These are phyloP conservation scores for Crematogaster levior DNA, from an alignment of 2,888 invertebrate genomes.

Conservation along the genomic window DNA sequence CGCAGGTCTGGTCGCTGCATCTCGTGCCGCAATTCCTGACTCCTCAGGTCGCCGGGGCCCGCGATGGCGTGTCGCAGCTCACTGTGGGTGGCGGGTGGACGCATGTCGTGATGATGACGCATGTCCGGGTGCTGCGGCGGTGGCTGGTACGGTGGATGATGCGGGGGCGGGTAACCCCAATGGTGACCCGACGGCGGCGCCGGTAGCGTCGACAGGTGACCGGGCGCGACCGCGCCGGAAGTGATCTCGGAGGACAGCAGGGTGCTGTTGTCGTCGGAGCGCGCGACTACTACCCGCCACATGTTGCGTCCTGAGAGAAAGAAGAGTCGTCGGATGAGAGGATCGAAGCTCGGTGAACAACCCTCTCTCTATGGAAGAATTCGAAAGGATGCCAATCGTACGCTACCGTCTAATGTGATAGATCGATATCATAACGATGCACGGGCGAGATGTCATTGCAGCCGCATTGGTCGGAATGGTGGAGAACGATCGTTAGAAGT, in stretches of 20 bases:
- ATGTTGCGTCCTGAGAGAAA: constrained; percentile 64
- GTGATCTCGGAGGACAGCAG: constrained; percentile 83
- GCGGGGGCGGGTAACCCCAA: constrained; percentile 74
- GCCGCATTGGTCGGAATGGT: constrained; percentile 14
- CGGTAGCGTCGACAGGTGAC: constrained; percentile 74
- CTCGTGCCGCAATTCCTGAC: constrained; percentile 76
- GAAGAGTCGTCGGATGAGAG: background rate
- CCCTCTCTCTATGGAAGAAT: background rate
- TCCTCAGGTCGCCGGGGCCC: constrained; percentile 70
- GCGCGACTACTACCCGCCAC: constrained; percentile 84
- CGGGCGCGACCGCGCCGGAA: constrained; percentile 70
- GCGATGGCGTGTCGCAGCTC: constrained; percentile 73
- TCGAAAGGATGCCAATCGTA: background rate
- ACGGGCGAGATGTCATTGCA: constrained; percentile 40
- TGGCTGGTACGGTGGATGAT: constrained; percentile 75
- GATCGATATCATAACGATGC: constrained; percentile 41
- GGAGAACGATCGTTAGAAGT: constrained; percentile 9
- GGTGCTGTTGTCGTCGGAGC: constrained; percentile 84
- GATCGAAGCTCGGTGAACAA: background rate
- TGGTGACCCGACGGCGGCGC: constrained; percentile 77
- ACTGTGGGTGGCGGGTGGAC: constrained; percentile 68
- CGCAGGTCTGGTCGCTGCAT: constrained; percentile 77
- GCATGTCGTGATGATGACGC: constrained; percentile 81
- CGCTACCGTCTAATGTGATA: constrained; percentile 30
- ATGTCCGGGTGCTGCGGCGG: constrained; percentile 77